Evolutionary conservation across 2,797 vertebrate genomes (phyloP).

Genomic region (Rhyacichthys aspro): DNA sequence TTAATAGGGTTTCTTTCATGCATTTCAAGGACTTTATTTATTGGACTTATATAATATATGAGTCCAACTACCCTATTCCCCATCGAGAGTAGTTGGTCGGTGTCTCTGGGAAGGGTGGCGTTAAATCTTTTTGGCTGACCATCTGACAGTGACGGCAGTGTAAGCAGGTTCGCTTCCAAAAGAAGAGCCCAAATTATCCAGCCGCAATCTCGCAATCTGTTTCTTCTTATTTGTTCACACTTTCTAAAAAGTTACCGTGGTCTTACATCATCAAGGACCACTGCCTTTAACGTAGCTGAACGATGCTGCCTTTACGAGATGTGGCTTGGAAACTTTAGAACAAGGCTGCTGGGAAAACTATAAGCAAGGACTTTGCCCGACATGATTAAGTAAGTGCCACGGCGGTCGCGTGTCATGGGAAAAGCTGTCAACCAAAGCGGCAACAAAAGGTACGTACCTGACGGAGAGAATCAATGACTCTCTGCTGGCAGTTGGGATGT

Average conservation of each 20-base stretch:
- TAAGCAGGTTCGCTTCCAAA: background rate
- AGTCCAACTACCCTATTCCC: background rate
- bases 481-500: background rate
- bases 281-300: conserved; percentile 15
- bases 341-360: background rate
- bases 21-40: background rate
- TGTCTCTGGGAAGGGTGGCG: background rate
- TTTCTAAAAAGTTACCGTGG: conserved; percentile 13
- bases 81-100: background rate
- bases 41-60: no score
- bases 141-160: background rate
- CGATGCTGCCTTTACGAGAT: background rate
- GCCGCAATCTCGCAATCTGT: conserved; percentile 12
- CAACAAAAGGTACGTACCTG: background rate
- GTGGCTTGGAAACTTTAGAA: background rate
- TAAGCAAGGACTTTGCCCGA: background rate
- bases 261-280: conserved; percentile 32
- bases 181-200: background rate
- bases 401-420: conserved; percentile 6
- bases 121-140: background rate
- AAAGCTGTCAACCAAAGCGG: conserved; percentile 7
- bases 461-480: background rate
- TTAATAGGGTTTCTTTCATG: background rate
- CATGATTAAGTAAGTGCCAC: background rate
- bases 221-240: conserved; percentile 16